Percentiles rank a stretch among this genome's conserved stretches.
These are phyloP conservation scores for Sitta europaea DNA, from an alignment of 2,113 vertebrate genomes.

Conservation along the genomic window DNA sequence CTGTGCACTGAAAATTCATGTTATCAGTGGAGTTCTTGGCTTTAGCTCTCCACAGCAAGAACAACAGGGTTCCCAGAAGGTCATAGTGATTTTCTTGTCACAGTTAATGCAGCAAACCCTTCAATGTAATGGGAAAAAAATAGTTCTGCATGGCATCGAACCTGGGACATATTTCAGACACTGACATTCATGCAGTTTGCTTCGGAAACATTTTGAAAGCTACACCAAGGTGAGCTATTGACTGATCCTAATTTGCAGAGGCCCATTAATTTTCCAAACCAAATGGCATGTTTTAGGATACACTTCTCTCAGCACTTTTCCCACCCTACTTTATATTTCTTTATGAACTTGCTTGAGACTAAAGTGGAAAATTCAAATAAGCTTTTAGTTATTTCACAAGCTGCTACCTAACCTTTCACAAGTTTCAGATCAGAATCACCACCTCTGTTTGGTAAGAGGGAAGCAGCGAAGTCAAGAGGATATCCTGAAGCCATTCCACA, in stretches of 20 bases:
- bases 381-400: background rate
- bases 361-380: background rate
- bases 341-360: background rate
- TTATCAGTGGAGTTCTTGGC: background rate
- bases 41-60: background rate
- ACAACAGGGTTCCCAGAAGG: background rate
- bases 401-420: background rate
- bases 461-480: background rate
- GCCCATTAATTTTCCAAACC: background rate
- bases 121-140: background rate
- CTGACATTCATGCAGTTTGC: background rate
- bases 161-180: background rate
- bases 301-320: background rate
- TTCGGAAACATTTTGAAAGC: background rate
- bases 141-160: background rate
- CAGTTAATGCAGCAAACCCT: background rate
- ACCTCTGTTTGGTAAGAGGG: background rate
- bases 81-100: background rate
- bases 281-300: background rate
- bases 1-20: background rate
- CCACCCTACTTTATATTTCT: background rate
- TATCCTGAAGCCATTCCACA: background rate
- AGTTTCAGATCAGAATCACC: background rate
- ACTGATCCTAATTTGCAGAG: background rate
- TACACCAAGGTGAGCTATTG: background rate